Evolutionary conservation across 2,113 vertebrate species (phyloP).

Genomic region (Sylvilagus bachmani): DNA sequence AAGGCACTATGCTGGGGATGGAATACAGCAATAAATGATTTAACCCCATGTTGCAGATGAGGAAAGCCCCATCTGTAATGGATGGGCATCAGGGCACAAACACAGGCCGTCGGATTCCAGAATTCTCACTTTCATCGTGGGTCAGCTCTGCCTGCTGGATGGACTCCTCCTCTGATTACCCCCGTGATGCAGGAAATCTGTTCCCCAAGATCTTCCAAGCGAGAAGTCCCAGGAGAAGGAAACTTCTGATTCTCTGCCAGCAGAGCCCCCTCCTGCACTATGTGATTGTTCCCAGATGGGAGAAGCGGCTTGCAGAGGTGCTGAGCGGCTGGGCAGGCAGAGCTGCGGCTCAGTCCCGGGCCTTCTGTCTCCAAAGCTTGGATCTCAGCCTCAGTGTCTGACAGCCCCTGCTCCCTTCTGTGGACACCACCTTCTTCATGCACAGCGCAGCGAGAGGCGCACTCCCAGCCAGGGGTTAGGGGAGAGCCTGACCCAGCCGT

Average conservation of each 20-base stretch:
- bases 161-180: too few relatives aligned
- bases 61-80: not conserved
- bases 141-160: not conserved
- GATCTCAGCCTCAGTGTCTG: too few relatives aligned
- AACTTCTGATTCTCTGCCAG: not conserved
- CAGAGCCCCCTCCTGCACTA: not conserved
- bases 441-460: not conserved
- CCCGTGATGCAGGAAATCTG: not conserved
- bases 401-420: not conserved
- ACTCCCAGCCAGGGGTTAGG: not conserved
- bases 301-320: too few relatives aligned
- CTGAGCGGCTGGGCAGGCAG: not conserved
- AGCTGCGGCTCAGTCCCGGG: not conserved
- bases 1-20: not conserved
- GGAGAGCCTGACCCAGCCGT: accelerated
- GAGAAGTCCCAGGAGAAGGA: not conserved
- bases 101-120: not conserved
- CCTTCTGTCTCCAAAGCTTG: not conserved
- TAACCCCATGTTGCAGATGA: not conserved
- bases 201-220: not conserved
- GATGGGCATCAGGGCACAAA: accelerated
- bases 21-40: not conserved
- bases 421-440: accelerated
- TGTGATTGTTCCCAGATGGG: not conserved
- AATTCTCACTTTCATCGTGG: too few relatives aligned